These are phyloP conservation scores for Pedionomus torquatus DNA, from an alignment of 2,113 vertebrate genomes.

Conservation along the genomic window DNA sequence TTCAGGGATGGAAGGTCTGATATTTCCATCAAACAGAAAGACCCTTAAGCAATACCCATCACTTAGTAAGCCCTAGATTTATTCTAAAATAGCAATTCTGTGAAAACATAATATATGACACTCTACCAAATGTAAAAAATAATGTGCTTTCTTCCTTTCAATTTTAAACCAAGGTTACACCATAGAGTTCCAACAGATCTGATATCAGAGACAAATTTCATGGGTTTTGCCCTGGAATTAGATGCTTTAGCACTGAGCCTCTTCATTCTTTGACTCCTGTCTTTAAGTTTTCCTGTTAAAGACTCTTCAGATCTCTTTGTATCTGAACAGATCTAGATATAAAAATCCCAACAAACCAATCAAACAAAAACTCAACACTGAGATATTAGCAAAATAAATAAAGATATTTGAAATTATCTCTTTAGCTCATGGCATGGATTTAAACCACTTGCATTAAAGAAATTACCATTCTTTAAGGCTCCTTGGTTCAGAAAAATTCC, in stretches of 20 bases:
- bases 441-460: neutral
- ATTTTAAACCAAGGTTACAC: neutral
- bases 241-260: neutral
- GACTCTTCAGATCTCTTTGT: neutral
- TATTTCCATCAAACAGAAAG: slow-evolving; percentile 40
- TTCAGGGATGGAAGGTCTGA: slow-evolving; percentile 32
- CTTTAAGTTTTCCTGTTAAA: neutral
- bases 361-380: neutral
- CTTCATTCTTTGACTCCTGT: neutral
- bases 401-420: neutral
- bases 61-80: neutral
- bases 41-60: neutral
- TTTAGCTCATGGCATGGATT: neutral
- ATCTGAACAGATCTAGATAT: neutral
- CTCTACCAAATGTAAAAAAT: neutral
- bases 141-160: neutral
- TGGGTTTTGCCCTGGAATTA: neutral
- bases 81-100: neutral
- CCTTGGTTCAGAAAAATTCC: neutral
- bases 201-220: neutral
- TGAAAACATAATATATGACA: neutral
- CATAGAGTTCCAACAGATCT: neutral
- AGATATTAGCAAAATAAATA: neutral
- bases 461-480: neutral
- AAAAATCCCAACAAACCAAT: neutral